Base-by-base conservation (phyloP, 2,113 vertebrate genomes). In the Pteruthius melanotis region DNA sequence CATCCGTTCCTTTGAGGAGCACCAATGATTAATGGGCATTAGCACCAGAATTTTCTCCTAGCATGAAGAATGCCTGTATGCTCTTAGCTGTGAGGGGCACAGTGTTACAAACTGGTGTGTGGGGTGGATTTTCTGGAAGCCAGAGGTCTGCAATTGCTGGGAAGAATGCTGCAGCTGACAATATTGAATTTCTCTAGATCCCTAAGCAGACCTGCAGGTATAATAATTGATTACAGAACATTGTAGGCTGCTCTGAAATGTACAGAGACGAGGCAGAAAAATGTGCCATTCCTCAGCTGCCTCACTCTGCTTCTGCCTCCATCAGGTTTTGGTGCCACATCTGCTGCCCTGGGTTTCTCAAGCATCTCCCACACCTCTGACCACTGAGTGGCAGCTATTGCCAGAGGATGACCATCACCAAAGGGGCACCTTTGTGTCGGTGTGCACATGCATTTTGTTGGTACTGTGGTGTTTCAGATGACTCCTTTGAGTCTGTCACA, bases 211-310 rank as follows among this genome's bases (percentile, higher is more conserved):
- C 64, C 77, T 92, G 64, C 71, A 93, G 80, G 87, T 95, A 88
- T 42, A 88, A 83, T 93, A 93, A 95, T 75, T 92, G 94, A 96
- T 96, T 52, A 83, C 89, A 83, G 75, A 90, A 42, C 76, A 31
- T 1, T 37, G 37, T 49, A 65, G 45, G 60, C 84, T 90, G 54
- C n/a, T 53, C 59, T 65, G 83, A 90, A 71, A 74, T 83, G 83
- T 80, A 66, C 59, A 61, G 71, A 86, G 53, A 72, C 33, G 90
- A 88, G 42, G 71, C 59, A 90, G 79, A 40, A 83, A 76, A 92
- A 92, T 82, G 63, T 18, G 4, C 40, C 14, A 6, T 68, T 79
- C 68, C 33, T 88, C 63, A 89, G 66, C 66, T 65, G 61, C 69
- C 57, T 82, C 61, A 7, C 79, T 79, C 74, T 54, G n/a, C 66